Conservation (phyloP, 1,140 invertebrate genomes). For the Zaprionus taronus region DNA sequence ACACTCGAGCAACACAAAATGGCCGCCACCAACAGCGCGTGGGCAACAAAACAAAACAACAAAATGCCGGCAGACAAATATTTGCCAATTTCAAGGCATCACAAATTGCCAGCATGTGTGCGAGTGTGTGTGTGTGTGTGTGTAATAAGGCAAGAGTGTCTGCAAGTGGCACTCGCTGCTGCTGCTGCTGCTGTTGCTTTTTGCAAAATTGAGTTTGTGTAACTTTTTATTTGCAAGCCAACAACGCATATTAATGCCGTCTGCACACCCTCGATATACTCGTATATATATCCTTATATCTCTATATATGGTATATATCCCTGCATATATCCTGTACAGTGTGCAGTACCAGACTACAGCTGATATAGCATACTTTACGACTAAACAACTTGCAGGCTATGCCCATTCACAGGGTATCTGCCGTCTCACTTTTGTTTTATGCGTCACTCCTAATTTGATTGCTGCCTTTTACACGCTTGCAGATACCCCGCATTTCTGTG, state of each 20-base stretch:
- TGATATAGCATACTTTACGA: not conserved
- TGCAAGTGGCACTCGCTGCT: slow-evolving; percentile 17
- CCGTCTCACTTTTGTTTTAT: too few species aligned
- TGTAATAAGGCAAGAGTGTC: slow-evolving; percentile 4
- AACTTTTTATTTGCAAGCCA: slow-evolving; percentile 52
- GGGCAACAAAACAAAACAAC: slow-evolving; percentile 12
- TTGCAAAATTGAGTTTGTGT: slow-evolving; percentile 69
- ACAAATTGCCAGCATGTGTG: slow-evolving; percentile 13
- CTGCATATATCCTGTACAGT: not conserved
- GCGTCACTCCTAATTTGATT: too few species aligned
- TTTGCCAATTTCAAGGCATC: slow-evolving; percentile 39
- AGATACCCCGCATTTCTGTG: slow-evolving; percentile 13
- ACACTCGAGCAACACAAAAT: slow-evolving; percentile 27
- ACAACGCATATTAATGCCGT: not conserved
- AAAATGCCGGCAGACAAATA: slow-evolving; percentile 38
- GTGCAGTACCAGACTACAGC: not conserved
- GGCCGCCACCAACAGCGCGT: slow-evolving; percentile 12
- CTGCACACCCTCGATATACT: not conserved
- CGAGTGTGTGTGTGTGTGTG: slow-evolving; percentile 6
- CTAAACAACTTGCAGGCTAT: not conserved
- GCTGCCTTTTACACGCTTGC: not conserved
- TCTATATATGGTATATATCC: too few species aligned
- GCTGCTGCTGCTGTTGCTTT: slow-evolving; percentile 16
- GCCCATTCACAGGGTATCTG: too few species aligned
- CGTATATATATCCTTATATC: not conserved